These are phyloP conservation scores for Oxyura jamaicensis DNA, from an alignment of 2,113 vertebrate genomes.

Conservation along the genomic window DNA sequence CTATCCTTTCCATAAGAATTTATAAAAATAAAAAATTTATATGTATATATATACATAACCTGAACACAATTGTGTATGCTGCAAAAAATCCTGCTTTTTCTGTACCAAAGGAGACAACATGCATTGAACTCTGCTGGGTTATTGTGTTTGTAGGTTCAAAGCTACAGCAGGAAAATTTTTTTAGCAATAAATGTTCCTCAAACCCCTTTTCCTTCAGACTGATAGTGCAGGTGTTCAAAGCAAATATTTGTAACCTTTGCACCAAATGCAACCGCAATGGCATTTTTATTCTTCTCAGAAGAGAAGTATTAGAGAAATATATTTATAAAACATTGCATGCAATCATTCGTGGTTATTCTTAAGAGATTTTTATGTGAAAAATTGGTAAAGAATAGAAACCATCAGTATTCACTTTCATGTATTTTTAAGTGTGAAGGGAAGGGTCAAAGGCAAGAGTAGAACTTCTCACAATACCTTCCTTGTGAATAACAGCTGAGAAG, in stretches of 20 bases:
- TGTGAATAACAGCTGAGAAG: conserved; percentile 40
- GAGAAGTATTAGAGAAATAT: background rate
- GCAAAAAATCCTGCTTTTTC: background rate
- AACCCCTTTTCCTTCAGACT: background rate
- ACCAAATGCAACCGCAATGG: background rate
- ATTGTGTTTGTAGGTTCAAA: background rate
- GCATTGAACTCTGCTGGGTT: background rate
- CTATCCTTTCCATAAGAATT: background rate
- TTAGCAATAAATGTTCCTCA: background rate
- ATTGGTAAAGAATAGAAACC: background rate
- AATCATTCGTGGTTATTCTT: background rate
- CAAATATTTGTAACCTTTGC: background rate
- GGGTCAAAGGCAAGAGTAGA: conserved; percentile 11
- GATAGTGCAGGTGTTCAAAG: background rate
- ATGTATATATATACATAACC: background rate
- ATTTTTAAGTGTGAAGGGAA: background rate
- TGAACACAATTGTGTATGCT: background rate
- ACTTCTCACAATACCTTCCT: conserved; percentile 31
- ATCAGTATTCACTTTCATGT: background rate
- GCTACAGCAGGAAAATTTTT: background rate
- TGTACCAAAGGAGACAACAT: background rate
- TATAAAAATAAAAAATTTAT: background rate
- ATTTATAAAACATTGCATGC: background rate
- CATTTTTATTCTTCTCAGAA: background rate
- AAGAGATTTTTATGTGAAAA: conserved; percentile 8